Evolutionary conservation across 1,140 invertebrate genomes (phyloP), one percentile per base, ranked within the genome.

Genomic region (Metopolophium dirhodum): DNA sequence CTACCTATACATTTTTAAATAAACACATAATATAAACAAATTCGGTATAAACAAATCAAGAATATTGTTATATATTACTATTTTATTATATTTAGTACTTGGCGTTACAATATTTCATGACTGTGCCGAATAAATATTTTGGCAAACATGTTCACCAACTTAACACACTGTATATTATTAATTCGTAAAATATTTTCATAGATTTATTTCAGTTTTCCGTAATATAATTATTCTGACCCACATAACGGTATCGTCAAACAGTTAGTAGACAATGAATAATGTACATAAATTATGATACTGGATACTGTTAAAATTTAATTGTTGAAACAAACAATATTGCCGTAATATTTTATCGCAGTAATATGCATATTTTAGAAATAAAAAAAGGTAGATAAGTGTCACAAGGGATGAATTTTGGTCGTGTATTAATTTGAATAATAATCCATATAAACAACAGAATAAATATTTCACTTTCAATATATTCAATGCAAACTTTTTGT

Each of bases 341-440:
- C 22, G 37, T 83, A 83, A 23, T 83, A 35, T 83, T 37, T 41
- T 41, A 41, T 41, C 8, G 82, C 30, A 45, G 7, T 83, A 41
- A 45, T 45, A 86, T 86, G 83, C 83, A 86, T 45, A 86, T 41
- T 86, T 77, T 77, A n/a, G 61, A 77, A 77, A n/a, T n/a, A 86
- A 86, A 41, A 41, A 85, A 86, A 86, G 23, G 22, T 26, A 45
- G 8, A 86, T 14, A 86, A 86, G 37, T 41, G 83, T 86, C 83
- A 86, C 83, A 6, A 45, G 83, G 83, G 83, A 86, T 86, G 83
- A 45, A 23, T 47, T 45, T 86, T 14, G 83, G 41, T 45, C 83
- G 8, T 86, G 83, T 45, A 86, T 47, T 45, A 86, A 86, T 86
- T 86, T 86, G 23, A 86, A 86, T 86, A 86, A 86, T 45, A 86